These are phyloP conservation scores for Cyprinodon tularosa DNA, from an alignment of 2,113 vertebrate species.

Conservation along the genomic window DNA sequence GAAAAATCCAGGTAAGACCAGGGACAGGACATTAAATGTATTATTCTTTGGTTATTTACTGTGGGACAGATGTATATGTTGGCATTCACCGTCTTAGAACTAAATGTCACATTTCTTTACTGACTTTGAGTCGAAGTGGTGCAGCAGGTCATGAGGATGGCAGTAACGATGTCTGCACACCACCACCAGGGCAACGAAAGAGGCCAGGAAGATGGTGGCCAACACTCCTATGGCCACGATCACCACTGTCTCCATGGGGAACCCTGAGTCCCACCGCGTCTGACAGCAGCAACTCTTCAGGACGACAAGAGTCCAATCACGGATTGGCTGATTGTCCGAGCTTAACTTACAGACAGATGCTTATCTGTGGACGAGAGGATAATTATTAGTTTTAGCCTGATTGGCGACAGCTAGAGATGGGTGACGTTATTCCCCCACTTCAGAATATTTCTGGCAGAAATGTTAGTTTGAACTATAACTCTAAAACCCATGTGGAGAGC, in stretches of 20 bases:
- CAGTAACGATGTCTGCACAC: slow-evolving; percentile 96
- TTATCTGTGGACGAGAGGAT: slow-evolving; percentile 67
- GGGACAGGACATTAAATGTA: no score
- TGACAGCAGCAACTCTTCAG: slow-evolving; percentile 13
- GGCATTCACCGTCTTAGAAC: no score
- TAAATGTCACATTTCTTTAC: slow-evolving; percentile 33
- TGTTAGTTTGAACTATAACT: neutral
- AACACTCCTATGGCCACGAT: slow-evolving; percentile 95
- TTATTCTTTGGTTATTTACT: no score
- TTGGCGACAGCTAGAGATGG: slow-evolving; percentile 5
- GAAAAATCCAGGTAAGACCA: no score
- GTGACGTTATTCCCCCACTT: slow-evolving; percentile 1
- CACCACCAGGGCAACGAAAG: slow-evolving; percentile 91
- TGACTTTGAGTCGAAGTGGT: slow-evolving; percentile 93
- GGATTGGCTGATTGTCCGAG: slow-evolving; percentile 39
- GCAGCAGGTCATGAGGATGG: slow-evolving; percentile 85
- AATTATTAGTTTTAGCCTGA: slow-evolving; percentile 30
- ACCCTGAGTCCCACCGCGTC: slow-evolving; percentile 30
- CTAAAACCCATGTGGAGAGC: neutral
- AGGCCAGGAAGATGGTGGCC: slow-evolving; percentile 95
- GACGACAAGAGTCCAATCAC: slow-evolving; percentile 37
- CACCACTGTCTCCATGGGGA: slow-evolving; percentile 94
- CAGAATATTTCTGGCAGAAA: neutral
- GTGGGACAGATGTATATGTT: no score
- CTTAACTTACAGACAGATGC: slow-evolving; percentile 30